Base-by-base conservation (phyloP, 2,888 invertebrate species). In the Catotricha subobsoleta region DNA sequence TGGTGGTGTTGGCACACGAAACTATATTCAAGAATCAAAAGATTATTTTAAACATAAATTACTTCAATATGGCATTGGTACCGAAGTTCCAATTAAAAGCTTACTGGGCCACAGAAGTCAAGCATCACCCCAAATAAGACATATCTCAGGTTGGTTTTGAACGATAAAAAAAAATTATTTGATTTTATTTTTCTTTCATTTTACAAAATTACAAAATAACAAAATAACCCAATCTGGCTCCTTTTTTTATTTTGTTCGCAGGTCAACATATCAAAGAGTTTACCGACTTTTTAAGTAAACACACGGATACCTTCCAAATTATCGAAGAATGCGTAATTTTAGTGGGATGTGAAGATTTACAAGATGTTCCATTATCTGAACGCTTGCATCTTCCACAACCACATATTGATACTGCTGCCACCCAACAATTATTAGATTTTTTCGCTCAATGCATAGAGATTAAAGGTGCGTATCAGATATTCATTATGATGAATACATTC, bases 1-100 rank as follows among this genome's bases (percentile, higher is more conserved):
- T 50, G 58, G 55, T 39, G 52, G 58, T 39, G 54, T 49, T 43
- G 76, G 77, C 49, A 79, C 80, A 56, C 75, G 83, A 52, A 87
- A 92, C 61, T 91, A 91, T 62, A 92, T 90, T 52, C 79, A 82
- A 56, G 95, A 95, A 67, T 95, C 98, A 43, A 92, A 95, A 54
- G 88, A 92, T 58, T 98, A 95, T 68, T 98, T 98, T 66, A 83
- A 87, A 42, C 77, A 82, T 58, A 94, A 95, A 68, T 75, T 98
- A 64, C 70, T 86, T 48, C 88, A 95, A 65, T 92, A 97, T 62
- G 94, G 97, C 44, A 80, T 86, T 48, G 88, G 84, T 42, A 87
- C 92, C 2, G 95, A 97, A 69, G 90, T 98, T 48, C 95, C 94
- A 4, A 90, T 97, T 50, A 88, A 88, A 60, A 92, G 92, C 62